Evolutionary conservation across 2,888 invertebrate genomes (phyloP).

Genomic region (Linnaemya tessellans): DNA sequence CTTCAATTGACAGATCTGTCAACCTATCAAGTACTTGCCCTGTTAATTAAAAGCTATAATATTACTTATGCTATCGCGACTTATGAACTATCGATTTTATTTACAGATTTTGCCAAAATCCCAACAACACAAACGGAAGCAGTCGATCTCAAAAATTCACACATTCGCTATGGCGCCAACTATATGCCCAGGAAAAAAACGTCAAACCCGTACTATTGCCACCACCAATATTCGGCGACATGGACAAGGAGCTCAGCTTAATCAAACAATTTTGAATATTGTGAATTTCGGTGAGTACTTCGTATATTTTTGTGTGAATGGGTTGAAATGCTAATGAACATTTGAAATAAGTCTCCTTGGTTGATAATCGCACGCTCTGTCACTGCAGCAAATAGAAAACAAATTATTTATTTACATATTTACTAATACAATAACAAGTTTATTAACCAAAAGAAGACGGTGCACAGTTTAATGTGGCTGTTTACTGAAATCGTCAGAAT

Average conservation of each 20-base stretch:
- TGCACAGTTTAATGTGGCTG: too few relatives aligned
- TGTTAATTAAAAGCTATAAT: too few relatives aligned
- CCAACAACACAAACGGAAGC: background rate
- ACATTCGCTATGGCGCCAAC: conserved; percentile 80
- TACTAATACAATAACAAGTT: too few relatives aligned
- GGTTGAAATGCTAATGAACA: background rate
- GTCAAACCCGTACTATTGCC: conserved; percentile 75
- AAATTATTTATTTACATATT: too few relatives aligned
- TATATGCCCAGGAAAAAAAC: conserved; percentile 81
- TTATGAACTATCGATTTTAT: background rate
- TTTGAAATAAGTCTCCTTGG: background rate
- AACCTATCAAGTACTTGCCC: too few relatives aligned
- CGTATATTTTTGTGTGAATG: background rate
- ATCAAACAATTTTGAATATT: conserved; percentile 72
- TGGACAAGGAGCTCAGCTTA: conserved; percentile 51
- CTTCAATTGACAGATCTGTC: too few relatives aligned
- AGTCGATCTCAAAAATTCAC: background rate
- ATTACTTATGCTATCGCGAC: too few relatives aligned
- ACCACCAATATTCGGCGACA: conserved; percentile 58
- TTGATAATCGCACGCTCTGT: background rate
- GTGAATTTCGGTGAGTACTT: conserved; percentile 76
- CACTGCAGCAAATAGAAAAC: too few relatives aligned
- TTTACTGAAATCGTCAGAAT: too few relatives aligned
- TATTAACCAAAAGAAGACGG: too few relatives aligned
- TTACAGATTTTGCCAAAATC: conserved; percentile 24